A percentile compares a stretch with the other conserved stretches of the same genome.
Evolutionary conservation across 2,888 invertebrate genomes (phyloP).

Genomic region (Xestia sexstrigata): DNA sequence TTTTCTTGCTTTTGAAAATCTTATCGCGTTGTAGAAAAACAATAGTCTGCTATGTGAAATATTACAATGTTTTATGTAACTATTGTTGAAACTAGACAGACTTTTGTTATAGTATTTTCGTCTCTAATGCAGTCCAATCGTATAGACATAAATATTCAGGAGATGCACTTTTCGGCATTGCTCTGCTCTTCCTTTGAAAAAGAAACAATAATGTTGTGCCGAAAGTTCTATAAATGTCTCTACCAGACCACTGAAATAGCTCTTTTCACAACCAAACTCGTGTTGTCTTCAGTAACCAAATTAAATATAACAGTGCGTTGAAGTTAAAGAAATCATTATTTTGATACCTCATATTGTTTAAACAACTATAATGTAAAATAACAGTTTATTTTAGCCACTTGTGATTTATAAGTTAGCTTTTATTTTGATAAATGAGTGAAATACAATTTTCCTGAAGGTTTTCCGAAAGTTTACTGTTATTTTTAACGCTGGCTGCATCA

Average conservation of each 20-base stretch:
- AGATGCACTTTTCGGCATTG: constrained; percentile 28
- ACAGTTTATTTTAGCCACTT: neutral
- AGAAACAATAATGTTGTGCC: neutral
- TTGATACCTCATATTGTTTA: too few species aligned
- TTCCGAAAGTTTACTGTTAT: neutral
- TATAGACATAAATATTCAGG: constrained; percentile 31
- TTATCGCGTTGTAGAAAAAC: constrained; percentile 63
- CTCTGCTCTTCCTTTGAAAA: neutral
- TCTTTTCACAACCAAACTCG: neutral
- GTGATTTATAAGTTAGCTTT: neutral
- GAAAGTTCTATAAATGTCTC: constrained; percentile 4
- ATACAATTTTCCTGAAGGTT: neutral
- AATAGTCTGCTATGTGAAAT: constrained; percentile 38
- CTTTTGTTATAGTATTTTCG: constrained; percentile 8
- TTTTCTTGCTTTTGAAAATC: constrained; percentile 71
- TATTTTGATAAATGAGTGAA: neutral
- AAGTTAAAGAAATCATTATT: too few species aligned
- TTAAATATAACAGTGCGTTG: too few species aligned
- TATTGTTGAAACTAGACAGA: constrained; percentile 21
- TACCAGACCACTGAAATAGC: neutral
- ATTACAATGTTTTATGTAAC: constrained; percentile 38
- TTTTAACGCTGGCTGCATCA: neutral
- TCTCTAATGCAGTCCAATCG: constrained; percentile 17
- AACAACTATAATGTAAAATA: too few species aligned
- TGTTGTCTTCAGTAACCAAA: neutral